Conservation (phyloP, 2,888 invertebrate species). For the Chrysodeixis includens region DNA sequence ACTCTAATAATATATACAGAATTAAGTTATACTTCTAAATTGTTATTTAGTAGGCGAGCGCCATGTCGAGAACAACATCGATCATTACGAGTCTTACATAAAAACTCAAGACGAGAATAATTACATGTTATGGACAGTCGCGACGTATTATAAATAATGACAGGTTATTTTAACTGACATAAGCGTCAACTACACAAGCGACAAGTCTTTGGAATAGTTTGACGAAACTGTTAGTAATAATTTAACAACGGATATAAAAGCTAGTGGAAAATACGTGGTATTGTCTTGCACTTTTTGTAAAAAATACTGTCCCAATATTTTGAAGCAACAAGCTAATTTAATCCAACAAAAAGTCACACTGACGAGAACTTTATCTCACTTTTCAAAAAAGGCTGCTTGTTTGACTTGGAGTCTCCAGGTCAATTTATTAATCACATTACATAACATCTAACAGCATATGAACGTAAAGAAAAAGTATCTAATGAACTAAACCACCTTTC, state of each 20-base stretch:
- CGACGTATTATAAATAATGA: constrained; percentile 35
- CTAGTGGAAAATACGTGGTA: too few species aligned
- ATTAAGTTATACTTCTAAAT: not conserved
- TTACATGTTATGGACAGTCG: constrained; percentile 21
- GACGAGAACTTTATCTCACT: too few species aligned
- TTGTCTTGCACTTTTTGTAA: too few species aligned
- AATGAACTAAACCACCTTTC: too few species aligned
- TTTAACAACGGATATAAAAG: constrained; percentile 1
- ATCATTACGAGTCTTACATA: not conserved
- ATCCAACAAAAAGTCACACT: too few species aligned
- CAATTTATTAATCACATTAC: too few species aligned
- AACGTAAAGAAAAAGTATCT: too few species aligned
- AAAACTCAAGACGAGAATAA: not conserved
- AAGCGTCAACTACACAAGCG: constrained; percentile 10
- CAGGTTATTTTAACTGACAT: constrained; percentile 31
- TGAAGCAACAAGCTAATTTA: too few species aligned
- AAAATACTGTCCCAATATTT: too few species aligned
- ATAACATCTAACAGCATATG: too few species aligned
- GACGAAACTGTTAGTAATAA: not conserved
- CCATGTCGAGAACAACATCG: not conserved
- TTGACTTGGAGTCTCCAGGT: too few species aligned
- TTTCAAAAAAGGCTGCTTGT: too few species aligned
- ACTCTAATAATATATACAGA: not conserved
- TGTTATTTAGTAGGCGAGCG: not conserved
- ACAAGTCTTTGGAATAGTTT: not conserved